Evolutionary conservation across 2,797 vertebrate genomes (phyloP).

Genomic region (Synanceia verrucosa): DNA sequence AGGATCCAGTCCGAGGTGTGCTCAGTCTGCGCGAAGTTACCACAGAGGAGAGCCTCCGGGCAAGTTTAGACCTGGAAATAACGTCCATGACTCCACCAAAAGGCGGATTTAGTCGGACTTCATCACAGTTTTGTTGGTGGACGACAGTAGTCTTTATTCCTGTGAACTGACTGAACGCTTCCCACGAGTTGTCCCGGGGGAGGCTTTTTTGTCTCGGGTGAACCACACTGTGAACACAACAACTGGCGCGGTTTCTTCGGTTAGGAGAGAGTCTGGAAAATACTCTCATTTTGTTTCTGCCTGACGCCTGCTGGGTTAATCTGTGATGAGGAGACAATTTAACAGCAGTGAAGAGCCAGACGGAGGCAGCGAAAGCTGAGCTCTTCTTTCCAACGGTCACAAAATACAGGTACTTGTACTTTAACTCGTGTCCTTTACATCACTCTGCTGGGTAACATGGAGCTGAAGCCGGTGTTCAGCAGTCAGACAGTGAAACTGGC

Average conservation of each 20-base stretch:
- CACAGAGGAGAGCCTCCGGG: background rate
- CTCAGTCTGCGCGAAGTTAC: background rate
- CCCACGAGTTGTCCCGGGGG: conserved; percentile 43
- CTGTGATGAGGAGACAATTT: conserved; percentile 56
- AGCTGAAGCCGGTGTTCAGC: conserved; percentile 7
- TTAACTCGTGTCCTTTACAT: background rate
- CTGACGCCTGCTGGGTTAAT: conserved; percentile 22
- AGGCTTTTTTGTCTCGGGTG: conserved; percentile 58
- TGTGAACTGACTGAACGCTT: conserved; percentile 22
- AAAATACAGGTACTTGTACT: conserved; percentile 39
- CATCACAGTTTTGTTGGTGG: background rate
- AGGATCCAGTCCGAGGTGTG: conserved; percentile 2
- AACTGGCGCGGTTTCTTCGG: conserved; percentile 26
- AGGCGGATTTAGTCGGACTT: too few relatives aligned
- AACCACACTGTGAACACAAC: conserved; percentile 22
- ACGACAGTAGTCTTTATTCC: background rate
- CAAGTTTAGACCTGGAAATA: conserved; percentile 47
- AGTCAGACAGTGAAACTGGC: conserved; percentile 23
- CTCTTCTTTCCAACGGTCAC: conserved; percentile 33
- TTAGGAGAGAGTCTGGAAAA: background rate
- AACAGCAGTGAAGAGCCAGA: conserved; percentile 54
- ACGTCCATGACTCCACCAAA: background rate
- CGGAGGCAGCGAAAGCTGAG: conserved; percentile 65
- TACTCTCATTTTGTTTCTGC: background rate
- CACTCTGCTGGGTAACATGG: background rate